phyloP scores from a whole-genome alignment of 2,888 invertebrate genomes.

The Callyntrura sp. region DNA sequence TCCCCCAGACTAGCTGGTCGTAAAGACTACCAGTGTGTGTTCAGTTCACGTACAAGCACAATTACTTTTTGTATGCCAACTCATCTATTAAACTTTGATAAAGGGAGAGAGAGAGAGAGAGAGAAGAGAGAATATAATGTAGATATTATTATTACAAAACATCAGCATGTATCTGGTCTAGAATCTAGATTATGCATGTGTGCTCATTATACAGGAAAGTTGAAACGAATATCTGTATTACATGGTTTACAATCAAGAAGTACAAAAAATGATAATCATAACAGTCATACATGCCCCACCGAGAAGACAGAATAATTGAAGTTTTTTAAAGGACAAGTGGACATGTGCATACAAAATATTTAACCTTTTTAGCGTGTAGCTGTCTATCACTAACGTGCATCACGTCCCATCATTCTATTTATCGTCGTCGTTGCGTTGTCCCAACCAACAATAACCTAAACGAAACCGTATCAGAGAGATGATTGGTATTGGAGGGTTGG shows the following conservation, averaged over 20 bases:
- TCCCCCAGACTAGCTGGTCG: background rate
- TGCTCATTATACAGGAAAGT: slow-evolving; percentile 22
- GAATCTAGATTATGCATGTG: background rate
- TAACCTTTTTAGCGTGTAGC: background rate
- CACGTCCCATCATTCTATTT: background rate
- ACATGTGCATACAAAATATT: background rate
- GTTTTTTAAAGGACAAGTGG: background rate
- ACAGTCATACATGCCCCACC: background rate
- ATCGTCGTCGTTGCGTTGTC: background rate
- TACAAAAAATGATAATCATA: slow-evolving; percentile 16
- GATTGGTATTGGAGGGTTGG: background rate
- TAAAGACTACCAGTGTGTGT: background rate
- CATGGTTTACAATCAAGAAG: slow-evolving; percentile 51
- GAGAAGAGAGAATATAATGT: background rate
- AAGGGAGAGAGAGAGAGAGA: too few species aligned
- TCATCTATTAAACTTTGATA: too few species aligned
- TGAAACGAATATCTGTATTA: slow-evolving; percentile 34
- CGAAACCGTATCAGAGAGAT: slow-evolving; percentile 6
- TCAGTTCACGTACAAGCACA: background rate
- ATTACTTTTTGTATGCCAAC: background rate
- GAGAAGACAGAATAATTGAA: background rate
- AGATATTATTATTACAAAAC: background rate
- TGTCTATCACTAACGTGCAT: background rate
- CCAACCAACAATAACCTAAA: background rate
- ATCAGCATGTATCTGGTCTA: too few species aligned